Conservation (phyloP, 1,140 invertebrate genomes). For the Dendrolimus punctatus region DNA sequence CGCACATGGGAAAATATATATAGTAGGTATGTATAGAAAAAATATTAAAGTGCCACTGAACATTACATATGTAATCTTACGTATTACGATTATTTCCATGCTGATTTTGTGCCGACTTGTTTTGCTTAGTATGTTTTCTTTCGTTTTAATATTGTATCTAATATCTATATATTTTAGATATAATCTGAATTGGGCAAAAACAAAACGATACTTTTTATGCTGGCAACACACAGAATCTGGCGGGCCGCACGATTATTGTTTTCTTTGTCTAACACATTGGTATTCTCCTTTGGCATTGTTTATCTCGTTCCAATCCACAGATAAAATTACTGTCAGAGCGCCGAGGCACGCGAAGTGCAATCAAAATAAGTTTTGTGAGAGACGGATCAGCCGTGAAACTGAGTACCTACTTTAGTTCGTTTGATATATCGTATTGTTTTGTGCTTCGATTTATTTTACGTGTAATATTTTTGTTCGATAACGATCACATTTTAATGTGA, state of each 20-base stretch:
- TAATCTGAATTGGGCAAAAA: background rate
- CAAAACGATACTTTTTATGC: constrained; percentile 18
- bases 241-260: constrained; percentile 25
- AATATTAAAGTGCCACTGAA: too few relatives aligned
- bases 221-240: constrained; percentile 35
- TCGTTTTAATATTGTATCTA: too few relatives aligned
- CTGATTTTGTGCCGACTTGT: too few relatives aligned
- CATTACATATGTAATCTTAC: too few relatives aligned
- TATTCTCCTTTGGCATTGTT: constrained; percentile 1
- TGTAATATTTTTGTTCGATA: constrained; percentile 11
- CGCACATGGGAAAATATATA: too few relatives aligned
- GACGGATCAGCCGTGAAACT: constrained; percentile 47
- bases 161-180: too few relatives aligned
- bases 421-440: constrained; percentile 34
- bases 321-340: constrained; percentile 18
- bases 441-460: constrained; percentile 16
- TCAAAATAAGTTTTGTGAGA: constrained; percentile 51
- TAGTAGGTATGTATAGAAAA: too few relatives aligned
- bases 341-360: constrained; percentile 15
- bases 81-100: too few relatives aligned
- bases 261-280: constrained; percentile 20
- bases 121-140: too few relatives aligned
- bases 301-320: constrained; percentile 24
- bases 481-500: too few relatives aligned
- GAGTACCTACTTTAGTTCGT: constrained; percentile 36